Evolutionary conservation across 2,888 invertebrate genomes (phyloP).

Genomic region (Azorinus chamasolen): DNA sequence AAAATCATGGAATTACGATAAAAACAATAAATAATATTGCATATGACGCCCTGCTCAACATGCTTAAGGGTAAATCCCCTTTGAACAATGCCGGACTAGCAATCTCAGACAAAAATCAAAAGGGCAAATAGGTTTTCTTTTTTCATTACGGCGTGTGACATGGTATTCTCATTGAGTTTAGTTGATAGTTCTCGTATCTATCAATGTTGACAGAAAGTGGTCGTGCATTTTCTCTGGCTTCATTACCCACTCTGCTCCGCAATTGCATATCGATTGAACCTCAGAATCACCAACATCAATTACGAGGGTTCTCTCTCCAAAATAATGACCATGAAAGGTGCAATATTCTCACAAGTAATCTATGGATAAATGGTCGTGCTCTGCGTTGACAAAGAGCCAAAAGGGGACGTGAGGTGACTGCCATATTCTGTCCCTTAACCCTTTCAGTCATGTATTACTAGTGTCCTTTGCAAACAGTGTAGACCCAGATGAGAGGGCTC

Average conservation of each 20-base stretch:
- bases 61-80: too few relatives aligned
- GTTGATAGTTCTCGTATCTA: not conserved
- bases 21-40: too few relatives aligned
- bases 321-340: constrained; percentile 46
- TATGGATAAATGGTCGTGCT: constrained; percentile 50
- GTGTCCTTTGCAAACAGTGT: too few relatives aligned
- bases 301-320: constrained; percentile 25
- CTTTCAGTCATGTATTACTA: too few relatives aligned
- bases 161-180: too few relatives aligned
- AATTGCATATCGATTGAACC: constrained; percentile 35
- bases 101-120: not conserved
- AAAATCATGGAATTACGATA: too few relatives aligned
- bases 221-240: constrained; percentile 9
- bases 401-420: not conserved
- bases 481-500: too few relatives aligned
- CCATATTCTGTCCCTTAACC: too few relatives aligned
- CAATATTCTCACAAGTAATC: constrained; percentile 41
- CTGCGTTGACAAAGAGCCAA: constrained; percentile 10
- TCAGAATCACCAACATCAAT: constrained; percentile 40
- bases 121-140: constrained; percentile 6
- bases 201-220: constrained; percentile 13
- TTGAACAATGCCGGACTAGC: too few relatives aligned
- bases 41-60: too few relatives aligned
- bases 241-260: constrained; percentile 15
- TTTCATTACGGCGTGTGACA: constrained; percentile 34